phyloP scores from a whole-genome alignment of 30 jellyfish, hydroid and myxozoan genomes.

The Chironex yamaguchii region DNA sequence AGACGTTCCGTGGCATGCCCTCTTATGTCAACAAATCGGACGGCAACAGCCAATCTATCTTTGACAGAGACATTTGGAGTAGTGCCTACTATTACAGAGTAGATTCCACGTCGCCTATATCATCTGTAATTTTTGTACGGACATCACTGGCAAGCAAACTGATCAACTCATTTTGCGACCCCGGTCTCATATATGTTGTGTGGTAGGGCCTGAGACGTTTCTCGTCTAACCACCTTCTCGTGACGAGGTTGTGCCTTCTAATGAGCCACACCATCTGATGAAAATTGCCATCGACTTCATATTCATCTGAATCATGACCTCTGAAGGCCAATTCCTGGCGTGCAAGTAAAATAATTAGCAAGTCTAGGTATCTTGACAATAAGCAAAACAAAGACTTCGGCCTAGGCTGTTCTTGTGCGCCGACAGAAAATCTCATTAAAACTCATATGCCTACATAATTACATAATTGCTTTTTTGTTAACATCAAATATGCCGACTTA shows the following conservation, averaged over 20 bases:
- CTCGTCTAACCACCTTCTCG: background rate
- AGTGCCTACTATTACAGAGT: background rate
- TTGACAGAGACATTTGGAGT: background rate
- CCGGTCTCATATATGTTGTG: background rate
- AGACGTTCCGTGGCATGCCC: background rate
- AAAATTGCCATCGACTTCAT: slow-evolving; percentile 12
- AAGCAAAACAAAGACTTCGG: too few relatives aligned
- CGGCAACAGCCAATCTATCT: slow-evolving; percentile 5
- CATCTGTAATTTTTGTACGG: background rate
- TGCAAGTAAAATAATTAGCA: too few relatives aligned
- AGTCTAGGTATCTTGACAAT: too few relatives aligned
- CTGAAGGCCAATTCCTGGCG: slow-evolving; percentile 9
- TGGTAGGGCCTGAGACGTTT: background rate
- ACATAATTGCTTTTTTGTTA: too few relatives aligned
- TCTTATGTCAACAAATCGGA: slow-evolving; percentile 11
- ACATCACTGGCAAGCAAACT: background rate
- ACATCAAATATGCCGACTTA: too few relatives aligned
- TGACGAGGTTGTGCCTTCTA: background rate
- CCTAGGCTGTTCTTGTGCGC: too few relatives aligned
- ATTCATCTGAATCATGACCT: background rate
- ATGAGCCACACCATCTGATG: background rate
- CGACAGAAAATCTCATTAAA: too few relatives aligned
- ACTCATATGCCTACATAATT: too few relatives aligned
- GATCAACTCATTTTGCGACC: slow-evolving; percentile 6
- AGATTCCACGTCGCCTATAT: slow-evolving; percentile 6